These are phyloP conservation scores for Enteromius radiatus DNA, from an alignment of 2,797 vertebrate species.

Conservation along the genomic window DNA sequence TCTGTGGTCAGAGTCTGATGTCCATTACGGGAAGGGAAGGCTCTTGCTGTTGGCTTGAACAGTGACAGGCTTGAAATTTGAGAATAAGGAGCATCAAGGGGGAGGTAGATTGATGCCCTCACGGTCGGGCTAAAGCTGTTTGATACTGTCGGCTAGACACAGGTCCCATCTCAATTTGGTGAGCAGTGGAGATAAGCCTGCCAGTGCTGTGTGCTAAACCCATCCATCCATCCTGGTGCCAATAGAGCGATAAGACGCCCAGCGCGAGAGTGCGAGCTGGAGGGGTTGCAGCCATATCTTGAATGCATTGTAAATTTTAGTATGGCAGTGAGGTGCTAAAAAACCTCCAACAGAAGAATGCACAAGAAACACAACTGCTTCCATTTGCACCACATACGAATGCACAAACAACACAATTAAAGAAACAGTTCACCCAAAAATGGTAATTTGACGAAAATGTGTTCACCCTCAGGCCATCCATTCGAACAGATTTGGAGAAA, in stretches of 20 bases:
- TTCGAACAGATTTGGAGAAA: too few species aligned
- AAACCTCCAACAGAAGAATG: too few species aligned
- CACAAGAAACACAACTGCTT: neutral
- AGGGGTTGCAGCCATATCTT: neutral
- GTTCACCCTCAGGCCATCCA: too few species aligned
- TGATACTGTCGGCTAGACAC: slow-evolving; percentile 70
- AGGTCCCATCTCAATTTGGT: slow-evolving; percentile 80
- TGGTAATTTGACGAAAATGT: too few species aligned
- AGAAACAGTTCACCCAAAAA: too few species aligned
- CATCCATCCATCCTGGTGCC: slow-evolving; percentile 68
- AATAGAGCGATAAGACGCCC: slow-evolving; percentile 10
- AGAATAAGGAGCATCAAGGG: slow-evolving; percentile 33
- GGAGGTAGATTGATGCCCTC: slow-evolving; percentile 72
- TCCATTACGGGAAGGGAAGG: slow-evolving; percentile 22
- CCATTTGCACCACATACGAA: neutral
- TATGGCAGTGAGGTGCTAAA: neutral
- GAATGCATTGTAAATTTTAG: neutral
- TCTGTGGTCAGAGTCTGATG: slow-evolving; percentile 37
- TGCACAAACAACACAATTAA: neutral
- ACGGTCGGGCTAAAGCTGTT: slow-evolving; percentile 68
- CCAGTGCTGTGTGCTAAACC: slow-evolving; percentile 59
- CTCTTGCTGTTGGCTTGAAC: slow-evolving; percentile 42
- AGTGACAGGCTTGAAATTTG: slow-evolving; percentile 20
- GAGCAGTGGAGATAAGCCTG: slow-evolving; percentile 67
- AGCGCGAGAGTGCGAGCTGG: neutral